Base-by-base conservation (phyloP, 2,113 vertebrate genomes). In the Tylochromis polylepis region DNA sequence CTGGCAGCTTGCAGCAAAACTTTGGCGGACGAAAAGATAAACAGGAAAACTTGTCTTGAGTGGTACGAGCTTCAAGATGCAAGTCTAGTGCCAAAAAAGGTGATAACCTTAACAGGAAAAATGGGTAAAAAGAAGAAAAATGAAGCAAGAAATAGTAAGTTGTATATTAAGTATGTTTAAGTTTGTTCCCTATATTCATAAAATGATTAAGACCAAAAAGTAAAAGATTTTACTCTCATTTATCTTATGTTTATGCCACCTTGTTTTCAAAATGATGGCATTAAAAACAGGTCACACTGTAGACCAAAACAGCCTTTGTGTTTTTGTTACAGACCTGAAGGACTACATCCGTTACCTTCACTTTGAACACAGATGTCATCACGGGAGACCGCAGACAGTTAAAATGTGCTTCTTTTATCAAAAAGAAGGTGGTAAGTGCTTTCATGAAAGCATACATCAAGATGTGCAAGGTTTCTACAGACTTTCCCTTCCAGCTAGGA, bases 331-430 rank as follows among this genome's bases (percentile, higher is more conserved):
- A 96, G 96, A n/a, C 1, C 82, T 95, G 49, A 81, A 91, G 31
- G 84, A 94, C 31, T 94, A 85, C 53, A 93, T 95, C 57, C 95
- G 93, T 12, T 96, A 97, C 92, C 89, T 95, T 85, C 95, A 95
- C 91, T 94, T 94, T 91, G 88, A 96, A 77, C 94, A 97, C 82
- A 86, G 0, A 31, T 90, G 83, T 82, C 2, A 11, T 0, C 11
- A 11, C 1, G 8, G 38, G 31, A 86, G 22, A 16, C 91, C 58
- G n/a, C 58, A 79, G 36, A 96, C 93, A 1, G 38, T 75, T 22
- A 43, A 89, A 38, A 91, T 85, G 91, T 96, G 96, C 83, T 84
- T 95, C n/a, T 85, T 89, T 81, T 96, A 96, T 84, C 80, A 93
- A 20, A 89, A 82, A 15, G 92, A 97, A 85, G 91, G 90, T 15